Percentiles rank a stretch among this genome's conserved stretches.
Conservation (phyloP, 2,888 invertebrate species). For the Fragum fragum region DNA sequence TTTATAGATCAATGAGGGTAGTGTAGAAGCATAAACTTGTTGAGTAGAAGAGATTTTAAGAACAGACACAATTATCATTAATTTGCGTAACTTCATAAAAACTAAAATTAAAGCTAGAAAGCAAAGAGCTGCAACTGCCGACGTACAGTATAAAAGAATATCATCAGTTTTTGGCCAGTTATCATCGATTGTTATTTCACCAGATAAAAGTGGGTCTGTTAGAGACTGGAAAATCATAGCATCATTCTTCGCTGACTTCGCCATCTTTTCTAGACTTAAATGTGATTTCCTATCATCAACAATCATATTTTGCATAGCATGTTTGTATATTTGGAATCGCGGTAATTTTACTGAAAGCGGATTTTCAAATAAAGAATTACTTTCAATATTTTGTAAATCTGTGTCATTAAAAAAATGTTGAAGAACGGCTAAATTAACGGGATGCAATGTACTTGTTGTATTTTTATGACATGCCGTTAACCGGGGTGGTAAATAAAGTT, state of each 20-base stretch:
- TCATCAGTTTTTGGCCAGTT: conserved; percentile 26
- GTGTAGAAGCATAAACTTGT: conserved; percentile 18
- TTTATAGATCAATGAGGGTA: conserved; percentile 41
- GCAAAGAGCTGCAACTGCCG: conserved; percentile 26
- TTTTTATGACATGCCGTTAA: conserved; percentile 36
- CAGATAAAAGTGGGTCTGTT: conserved; percentile 39
- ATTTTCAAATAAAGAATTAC: too few species aligned
- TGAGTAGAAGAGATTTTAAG: conserved; percentile 24
- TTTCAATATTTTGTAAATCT: too few species aligned
- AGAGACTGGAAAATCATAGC: conserved; percentile 34
- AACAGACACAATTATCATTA: conserved; percentile 26
- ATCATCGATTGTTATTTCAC: conserved; percentile 19
- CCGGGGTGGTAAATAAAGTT: conserved; percentile 33
- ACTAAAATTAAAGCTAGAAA: too few species aligned
- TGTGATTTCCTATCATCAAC: conserved; percentile 34
- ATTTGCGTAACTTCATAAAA: too few species aligned
- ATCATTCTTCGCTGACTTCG: conserved; percentile 41
- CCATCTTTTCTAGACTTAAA: conserved; percentile 26
- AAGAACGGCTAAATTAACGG: conserved; percentile 47
- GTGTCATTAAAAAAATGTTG: too few species aligned
- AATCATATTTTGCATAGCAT: conserved; percentile 23
- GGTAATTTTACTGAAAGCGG: conserved; percentile 17
- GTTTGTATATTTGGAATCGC: conserved; percentile 34
- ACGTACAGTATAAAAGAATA: conserved; percentile 34
- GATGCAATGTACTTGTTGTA: conserved; percentile 35